Evolutionary conservation across 1,140 invertebrate genomes (phyloP), one percentile per base, ranked within the genome.

Genomic region (Acromyrmex heyeri): DNA sequence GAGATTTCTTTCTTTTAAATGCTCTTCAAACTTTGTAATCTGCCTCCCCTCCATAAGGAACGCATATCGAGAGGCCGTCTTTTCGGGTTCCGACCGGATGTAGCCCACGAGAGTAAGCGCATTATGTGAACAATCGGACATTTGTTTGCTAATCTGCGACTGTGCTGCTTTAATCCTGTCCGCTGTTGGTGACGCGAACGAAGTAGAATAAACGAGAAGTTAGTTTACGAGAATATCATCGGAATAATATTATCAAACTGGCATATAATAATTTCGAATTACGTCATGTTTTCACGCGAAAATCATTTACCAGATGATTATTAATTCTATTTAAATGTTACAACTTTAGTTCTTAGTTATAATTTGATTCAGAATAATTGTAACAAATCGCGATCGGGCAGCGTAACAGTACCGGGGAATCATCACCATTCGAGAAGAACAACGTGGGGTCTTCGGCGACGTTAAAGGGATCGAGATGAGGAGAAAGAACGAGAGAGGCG

Each of bases 401-500:
- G 30, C 44, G 27, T 38, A 30, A 27, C 18, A 38, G 3, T 21
- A 55, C 4, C 57, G 30, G 27, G 69, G 12, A 18, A 24, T 55
- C 79, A 34, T 73, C 79, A 24, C 8, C n/a, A 12, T 61, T 72
- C 8, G 79, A 34, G n/a, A 14, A 30, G 67, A 82, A 82, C 8
- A 24, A 73, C 69, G 44, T 16, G 50, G 50, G 55, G 57, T 8
- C 55, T 34, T 53, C 61, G 75, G 65, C 57, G n/a, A 88, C 21
- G 76, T 82, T 86, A 53, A 65, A 70, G 82, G 50, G 78, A 83
- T 75, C 81, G n/a, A 50, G 86, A 76, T 76, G 89, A 77, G 30
- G 55, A 75, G 88, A 86, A 82, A 85, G 85, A 87, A 86, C 81
- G 82, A 77, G 89, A 90, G 79, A 90, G 92, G 92, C 92, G 92